phyloP scores from a whole-genome alignment of 1,140 invertebrate genomes.

The Neodiprion fabricii region DNA sequence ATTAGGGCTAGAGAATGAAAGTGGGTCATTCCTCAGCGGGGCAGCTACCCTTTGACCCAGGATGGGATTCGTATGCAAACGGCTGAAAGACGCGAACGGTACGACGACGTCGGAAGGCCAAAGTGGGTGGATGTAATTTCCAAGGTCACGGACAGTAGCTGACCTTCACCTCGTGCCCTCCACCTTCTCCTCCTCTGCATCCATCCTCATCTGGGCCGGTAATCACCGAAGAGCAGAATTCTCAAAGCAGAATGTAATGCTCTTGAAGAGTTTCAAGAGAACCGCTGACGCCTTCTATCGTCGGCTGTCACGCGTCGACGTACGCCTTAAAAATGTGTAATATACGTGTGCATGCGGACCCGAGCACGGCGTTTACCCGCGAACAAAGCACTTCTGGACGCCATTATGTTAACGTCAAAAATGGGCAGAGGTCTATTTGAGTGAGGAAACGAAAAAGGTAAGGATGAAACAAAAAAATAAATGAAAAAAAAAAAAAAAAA shows the following conservation, averaged over 20 bases:
- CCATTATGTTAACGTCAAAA: neutral
- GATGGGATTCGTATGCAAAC: slow-evolving; percentile 33
- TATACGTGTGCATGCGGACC: no score
- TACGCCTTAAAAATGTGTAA: no score
- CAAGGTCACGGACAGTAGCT: slow-evolving; percentile 33
- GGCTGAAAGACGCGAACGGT: slow-evolving; percentile 15
- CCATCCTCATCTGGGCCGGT: slow-evolving; percentile 27
- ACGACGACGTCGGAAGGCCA: slow-evolving; percentile 9
- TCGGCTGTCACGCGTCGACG: neutral
- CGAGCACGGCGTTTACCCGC: neutral
- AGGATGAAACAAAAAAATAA: no score
- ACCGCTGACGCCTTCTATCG: neutral
- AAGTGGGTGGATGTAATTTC: slow-evolving; percentile 34
- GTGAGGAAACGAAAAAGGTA: neutral
- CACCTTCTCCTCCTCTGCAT: slow-evolving; percentile 28
- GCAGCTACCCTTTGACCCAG: slow-evolving; percentile 25
- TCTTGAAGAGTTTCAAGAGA: no score
- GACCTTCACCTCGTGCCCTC: slow-evolving; percentile 41
- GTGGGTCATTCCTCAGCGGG: slow-evolving; percentile 27
- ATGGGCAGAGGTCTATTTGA: neutral
- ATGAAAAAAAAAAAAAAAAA: no score
- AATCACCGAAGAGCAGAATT: slow-evolving; percentile 28
- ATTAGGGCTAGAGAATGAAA: slow-evolving; percentile 33
- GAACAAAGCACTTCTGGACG: neutral
- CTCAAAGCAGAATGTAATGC: neutral